Base-by-base conservation (phyloP, 2,888 invertebrate genomes). In the Drosophila stalkeri region DNA sequence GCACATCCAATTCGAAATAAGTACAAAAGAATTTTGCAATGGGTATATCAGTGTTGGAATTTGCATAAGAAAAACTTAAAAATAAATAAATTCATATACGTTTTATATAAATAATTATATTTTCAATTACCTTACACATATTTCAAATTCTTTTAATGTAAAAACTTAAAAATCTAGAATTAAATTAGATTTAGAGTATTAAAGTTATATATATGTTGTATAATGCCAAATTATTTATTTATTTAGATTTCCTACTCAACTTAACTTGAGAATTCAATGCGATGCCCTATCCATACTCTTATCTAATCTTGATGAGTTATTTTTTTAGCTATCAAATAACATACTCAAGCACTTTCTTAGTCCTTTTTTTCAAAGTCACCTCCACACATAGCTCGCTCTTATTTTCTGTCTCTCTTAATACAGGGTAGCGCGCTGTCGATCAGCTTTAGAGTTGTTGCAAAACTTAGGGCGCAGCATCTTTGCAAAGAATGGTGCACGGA, bases 401-500 rank as follows among this genome's bases (percentile, higher is more conserved):
- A 8, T 9, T 20, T 20, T 2, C 1, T 20, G 0, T 12, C 6
- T 20, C 6, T 1, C 6, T 1, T n/a, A 16, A 1, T 33, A 33
- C 18, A 74, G 75, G 46, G 71, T 75, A 60, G 60, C 14, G 3
- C 0, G 2, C 1, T 4, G 52, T 66, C 63, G 44, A 7, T 23
- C 49, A 37, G 12, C 5, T 2, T 5, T 9, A 5, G 5, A 12
- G 9, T 0, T 14, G 0, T 18, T 2, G 3, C 23, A 33, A 62
- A 64, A 66, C 52, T 70, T 56, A 31, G 64, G 68, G 31, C 27
- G 77, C 80, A 64, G 72, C 80, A 68, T 77, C 67, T 80, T 76
- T 60, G 72, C 65, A 62, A 59, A 75, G 74, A 86, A 77, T 75
- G 78, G 63, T 54, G 77, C 82, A 82, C 71, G 82, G 78, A 75